Conservation (phyloP, 2,797 vertebrate genomes). For the Diplodus puntazzo region DNA sequence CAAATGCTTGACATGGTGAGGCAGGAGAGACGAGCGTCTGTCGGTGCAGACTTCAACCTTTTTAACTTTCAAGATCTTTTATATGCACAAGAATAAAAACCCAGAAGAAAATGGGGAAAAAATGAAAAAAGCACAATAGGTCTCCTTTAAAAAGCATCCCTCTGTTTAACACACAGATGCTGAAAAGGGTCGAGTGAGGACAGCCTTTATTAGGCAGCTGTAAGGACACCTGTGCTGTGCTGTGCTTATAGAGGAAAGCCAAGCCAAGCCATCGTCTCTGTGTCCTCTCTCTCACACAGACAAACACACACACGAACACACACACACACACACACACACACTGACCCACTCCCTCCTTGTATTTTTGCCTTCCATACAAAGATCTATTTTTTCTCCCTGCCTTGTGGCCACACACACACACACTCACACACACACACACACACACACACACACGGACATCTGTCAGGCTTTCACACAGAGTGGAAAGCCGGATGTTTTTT, state of each 20-base stretch:
- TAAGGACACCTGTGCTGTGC: conserved; percentile 59
- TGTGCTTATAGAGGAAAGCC: conserved; percentile 41
- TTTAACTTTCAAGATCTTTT: too few relatives aligned
- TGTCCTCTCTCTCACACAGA: conserved; percentile 17
- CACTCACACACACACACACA: conserved; percentile 32
- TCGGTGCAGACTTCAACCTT: too few relatives aligned
- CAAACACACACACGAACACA: neutral
- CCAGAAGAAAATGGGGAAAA: neutral
- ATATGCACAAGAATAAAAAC: neutral
- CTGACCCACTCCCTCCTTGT: conserved; percentile 28
- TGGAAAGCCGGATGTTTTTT: conserved; percentile 74
- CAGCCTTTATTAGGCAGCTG: conserved; percentile 36
- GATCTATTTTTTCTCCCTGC: conserved; percentile 45
- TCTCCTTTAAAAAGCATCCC: neutral
- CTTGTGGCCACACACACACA: conserved; percentile 32
- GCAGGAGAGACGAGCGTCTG: too few relatives aligned
- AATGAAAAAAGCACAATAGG: too few relatives aligned
- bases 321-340: conserved; percentile 20
- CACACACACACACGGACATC: conserved; percentile 63
- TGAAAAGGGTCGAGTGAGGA: conserved; percentile 29
- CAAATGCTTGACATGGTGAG: too few relatives aligned
- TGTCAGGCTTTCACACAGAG: conserved; percentile 76
- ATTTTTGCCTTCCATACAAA: conserved; percentile 47
- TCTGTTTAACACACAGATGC: conserved; percentile 10
- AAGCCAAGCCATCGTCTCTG: conserved; percentile 23